A percentile compares a stretch with the other conserved stretches of the same genome.
Evolutionary conservation across 2,888 invertebrate genomes (phyloP).

Genomic region (Phania funesta): DNA sequence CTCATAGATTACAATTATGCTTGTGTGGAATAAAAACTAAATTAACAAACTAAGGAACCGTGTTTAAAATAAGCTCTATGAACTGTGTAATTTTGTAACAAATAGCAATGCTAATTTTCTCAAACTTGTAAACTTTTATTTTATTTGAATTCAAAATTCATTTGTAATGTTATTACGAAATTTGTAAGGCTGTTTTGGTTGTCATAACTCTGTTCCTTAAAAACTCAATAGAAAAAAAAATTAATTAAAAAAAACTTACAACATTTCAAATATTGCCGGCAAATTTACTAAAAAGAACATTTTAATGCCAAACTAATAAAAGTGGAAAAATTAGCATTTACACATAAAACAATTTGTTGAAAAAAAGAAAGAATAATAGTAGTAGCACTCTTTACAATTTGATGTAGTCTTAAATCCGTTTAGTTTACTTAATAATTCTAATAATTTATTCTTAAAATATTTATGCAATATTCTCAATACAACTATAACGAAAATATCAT

Average conservation of each 20-base stretch:
- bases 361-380: not conserved
- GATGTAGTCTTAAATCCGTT: not conserved
- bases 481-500: no score
- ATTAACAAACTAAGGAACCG: not conserved
- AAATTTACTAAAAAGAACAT: not conserved
- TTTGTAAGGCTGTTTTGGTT: no score
- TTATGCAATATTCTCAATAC: not conserved
- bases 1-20: not conserved
- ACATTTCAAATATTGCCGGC: not conserved
- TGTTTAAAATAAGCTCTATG: not conserved
- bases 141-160: no score
- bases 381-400: not conserved
- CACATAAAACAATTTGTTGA: not conserved
- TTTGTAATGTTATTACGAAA: no score
- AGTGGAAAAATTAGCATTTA: not conserved
- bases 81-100: no score
- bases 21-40: not conserved
- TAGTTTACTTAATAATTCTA: constrained; percentile 11
- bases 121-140: no score
- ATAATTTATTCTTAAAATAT: not conserved
- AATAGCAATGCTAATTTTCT: no score
- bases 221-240: not conserved
- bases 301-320: not conserved
- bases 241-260: not conserved
- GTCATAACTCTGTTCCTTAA: not conserved